Evolutionary conservation across 2,797 vertebrate species (phyloP).

Genomic region (Loriculus beryllinus): DNA sequence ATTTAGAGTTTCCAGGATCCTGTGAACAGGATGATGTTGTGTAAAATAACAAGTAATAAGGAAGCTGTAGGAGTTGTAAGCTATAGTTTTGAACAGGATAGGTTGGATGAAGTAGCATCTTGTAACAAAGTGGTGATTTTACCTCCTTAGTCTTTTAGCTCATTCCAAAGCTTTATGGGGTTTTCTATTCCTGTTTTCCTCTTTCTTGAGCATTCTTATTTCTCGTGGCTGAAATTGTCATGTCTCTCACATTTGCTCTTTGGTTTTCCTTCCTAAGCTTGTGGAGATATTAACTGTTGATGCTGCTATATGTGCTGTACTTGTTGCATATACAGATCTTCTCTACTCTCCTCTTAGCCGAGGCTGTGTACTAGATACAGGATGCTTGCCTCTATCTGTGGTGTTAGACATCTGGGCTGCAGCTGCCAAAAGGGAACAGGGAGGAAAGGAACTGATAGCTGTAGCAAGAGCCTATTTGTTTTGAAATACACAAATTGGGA

Average conservation of each 20-base stretch:
- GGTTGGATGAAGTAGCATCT: background rate
- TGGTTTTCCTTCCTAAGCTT: background rate
- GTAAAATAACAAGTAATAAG: background rate
- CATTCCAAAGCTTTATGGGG: background rate
- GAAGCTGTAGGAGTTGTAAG: background rate
- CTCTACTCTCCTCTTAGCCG: background rate
- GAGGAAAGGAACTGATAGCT: background rate
- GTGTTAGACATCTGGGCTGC: background rate
- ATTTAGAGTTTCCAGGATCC: background rate
- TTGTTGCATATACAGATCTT: background rate
- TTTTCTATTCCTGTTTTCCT: background rate
- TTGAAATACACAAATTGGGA: background rate
- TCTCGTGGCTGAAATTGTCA: background rate
- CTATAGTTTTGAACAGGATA: background rate
- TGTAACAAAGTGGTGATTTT: background rate
- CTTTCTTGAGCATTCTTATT: background rate
- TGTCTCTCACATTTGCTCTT: background rate
- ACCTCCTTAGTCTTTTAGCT: background rate
- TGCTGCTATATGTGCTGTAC: background rate
- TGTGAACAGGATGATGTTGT: background rate
- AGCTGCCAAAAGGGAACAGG: background rate
- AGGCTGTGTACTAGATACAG: background rate
- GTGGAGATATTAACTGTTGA: background rate
- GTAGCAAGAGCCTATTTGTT: background rate
- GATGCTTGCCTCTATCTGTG: background rate